Evolutionary conservation across 1,140 invertebrate genomes (phyloP).

Genomic region (Drusus annulatus): DNA sequence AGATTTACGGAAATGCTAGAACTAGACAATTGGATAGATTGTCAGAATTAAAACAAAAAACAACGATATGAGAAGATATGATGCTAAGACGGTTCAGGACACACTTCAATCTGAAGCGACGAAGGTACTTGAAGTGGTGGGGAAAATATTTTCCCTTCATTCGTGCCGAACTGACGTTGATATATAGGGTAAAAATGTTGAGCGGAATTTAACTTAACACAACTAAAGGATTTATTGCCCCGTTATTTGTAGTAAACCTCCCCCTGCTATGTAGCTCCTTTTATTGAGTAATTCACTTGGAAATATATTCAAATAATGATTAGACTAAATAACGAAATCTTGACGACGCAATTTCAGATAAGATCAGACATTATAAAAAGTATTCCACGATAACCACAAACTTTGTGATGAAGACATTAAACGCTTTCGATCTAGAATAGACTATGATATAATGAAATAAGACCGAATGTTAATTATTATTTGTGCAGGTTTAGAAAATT

Average conservation of each 20-base stretch:
- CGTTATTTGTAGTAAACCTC: slow-evolving; percentile 29
- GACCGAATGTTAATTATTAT: no score
- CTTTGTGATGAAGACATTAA: background rate
- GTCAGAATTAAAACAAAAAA: no score
- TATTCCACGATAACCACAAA: background rate
- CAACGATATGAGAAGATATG: background rate
- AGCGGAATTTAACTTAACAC: slow-evolving; percentile 21
- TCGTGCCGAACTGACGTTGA: slow-evolving; percentile 42
- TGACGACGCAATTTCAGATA: no score
- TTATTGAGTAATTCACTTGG: slow-evolving; percentile 23
- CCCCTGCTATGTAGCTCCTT: background rate
- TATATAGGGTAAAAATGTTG: slow-evolving; percentile 48
- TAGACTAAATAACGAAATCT: no score
- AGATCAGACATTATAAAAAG: no score
- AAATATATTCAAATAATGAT: slow-evolving; percentile 6
- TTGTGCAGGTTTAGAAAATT: no score
- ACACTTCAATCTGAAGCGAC: slow-evolving; percentile 10
- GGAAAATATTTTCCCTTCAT: slow-evolving; percentile 19
- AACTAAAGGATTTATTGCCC: slow-evolving; percentile 25
- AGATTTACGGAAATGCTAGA: no score
- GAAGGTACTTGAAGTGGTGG: background rate
- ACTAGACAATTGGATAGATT: no score
- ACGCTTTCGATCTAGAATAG: no score
- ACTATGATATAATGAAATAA: no score
- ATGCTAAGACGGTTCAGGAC: slow-evolving; percentile 5